Evolutionary conservation across 2,888 invertebrate species (phyloP).

Genomic region (Sphaerophoria taeniata): DNA sequence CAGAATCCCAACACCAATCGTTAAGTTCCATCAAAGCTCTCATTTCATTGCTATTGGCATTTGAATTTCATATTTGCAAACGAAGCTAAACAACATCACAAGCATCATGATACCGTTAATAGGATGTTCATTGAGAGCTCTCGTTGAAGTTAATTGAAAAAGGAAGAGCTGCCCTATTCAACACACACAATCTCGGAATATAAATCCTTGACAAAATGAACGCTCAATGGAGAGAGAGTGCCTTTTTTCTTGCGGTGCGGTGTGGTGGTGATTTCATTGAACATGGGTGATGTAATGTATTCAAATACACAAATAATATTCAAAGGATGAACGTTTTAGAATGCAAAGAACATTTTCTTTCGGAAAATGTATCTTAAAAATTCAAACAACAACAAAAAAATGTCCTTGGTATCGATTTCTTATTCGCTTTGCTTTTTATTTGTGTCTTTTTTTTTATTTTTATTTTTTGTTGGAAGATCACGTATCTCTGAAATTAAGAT

Average conservation of each 20-base stretch:
- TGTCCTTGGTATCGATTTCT: slow-evolving; percentile 67
- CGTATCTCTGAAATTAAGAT: slow-evolving; percentile 63
- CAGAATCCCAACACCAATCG: slow-evolving; percentile 59
- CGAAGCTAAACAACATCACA: slow-evolving; percentile 54
- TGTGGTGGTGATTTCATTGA: background rate
- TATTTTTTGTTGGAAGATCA: slow-evolving; percentile 50
- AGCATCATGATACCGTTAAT: slow-evolving; percentile 70
- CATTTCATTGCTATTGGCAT: slow-evolving; percentile 54
- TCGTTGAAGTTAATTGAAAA: slow-evolving; percentile 74
- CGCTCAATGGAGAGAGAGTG: slow-evolving; percentile 24
- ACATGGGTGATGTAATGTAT: slow-evolving; percentile 56
- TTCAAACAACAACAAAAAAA: slow-evolving; percentile 53
- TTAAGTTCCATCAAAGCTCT: slow-evolving; percentile 55
- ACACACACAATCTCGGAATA: background rate
- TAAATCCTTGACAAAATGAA: background rate
- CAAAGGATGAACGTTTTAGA: slow-evolving; percentile 68
- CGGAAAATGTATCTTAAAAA: slow-evolving; percentile 60
- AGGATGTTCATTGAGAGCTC: slow-evolving; percentile 72
- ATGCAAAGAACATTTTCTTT: slow-evolving; percentile 49
- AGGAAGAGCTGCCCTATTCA: slow-evolving; percentile 43
- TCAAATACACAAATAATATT: slow-evolving; percentile 66
- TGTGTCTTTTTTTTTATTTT: background rate
- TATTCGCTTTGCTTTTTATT: slow-evolving; percentile 8
- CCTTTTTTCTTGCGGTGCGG: slow-evolving; percentile 2
- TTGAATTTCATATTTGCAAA: slow-evolving; percentile 70